A percentile compares a stretch with the other conserved stretches of the same genome.
These are phyloP conservation scores for Procavia capensis DNA, from an alignment of 2,113 vertebrate species.

Conservation along the genomic window DNA sequence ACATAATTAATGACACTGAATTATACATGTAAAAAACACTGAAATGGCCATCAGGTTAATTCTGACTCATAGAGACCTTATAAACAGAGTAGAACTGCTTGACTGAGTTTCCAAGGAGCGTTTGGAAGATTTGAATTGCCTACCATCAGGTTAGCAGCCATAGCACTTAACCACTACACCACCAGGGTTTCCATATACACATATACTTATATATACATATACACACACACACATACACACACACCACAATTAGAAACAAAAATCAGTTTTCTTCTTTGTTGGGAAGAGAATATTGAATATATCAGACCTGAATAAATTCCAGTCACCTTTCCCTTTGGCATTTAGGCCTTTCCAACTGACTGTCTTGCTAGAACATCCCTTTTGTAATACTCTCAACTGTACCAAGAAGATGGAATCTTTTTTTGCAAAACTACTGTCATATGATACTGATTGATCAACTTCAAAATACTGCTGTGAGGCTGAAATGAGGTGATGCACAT, in stretches of 20 bases:
- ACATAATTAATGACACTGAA: too few relatives aligned
- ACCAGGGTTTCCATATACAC: too few relatives aligned
- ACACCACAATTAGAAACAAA: neutral
- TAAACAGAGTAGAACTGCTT: too few relatives aligned
- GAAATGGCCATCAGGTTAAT: too few relatives aligned
- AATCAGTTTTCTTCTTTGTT: neutral
- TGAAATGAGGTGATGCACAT: neutral
- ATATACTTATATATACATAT: too few relatives aligned
- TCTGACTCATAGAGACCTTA: too few relatives aligned
- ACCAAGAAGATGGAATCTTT: neutral
- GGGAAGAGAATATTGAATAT: neutral
- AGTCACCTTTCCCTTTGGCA: neutral
- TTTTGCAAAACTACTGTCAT: neutral
- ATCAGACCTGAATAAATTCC: neutral
- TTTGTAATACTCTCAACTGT: neutral
- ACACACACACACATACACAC: too few relatives aligned
- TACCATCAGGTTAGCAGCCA: too few relatives aligned
- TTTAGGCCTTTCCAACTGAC: neutral
- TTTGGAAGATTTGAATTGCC: too few relatives aligned
- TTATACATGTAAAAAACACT: too few relatives aligned
- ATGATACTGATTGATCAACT: neutral
- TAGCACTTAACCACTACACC: too few relatives aligned
- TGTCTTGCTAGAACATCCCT: neutral
- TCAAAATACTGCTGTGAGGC: neutral
- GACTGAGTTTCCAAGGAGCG: too few relatives aligned